phyloP scores from a whole-genome alignment of 2,797 vertebrate species.

The Denticeps clupeoides region DNA sequence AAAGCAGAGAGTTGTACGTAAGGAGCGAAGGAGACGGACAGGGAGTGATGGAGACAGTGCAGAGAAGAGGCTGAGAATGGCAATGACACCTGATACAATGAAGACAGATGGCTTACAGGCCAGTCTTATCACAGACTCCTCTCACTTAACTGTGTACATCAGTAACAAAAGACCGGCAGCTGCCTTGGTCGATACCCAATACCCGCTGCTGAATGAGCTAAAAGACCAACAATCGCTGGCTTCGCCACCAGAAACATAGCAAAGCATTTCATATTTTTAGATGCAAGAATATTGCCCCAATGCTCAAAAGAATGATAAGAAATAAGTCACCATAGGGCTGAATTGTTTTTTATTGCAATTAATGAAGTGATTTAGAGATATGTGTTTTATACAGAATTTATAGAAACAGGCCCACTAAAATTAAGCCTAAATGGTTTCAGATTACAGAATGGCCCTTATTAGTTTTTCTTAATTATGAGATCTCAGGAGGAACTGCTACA shows the following conservation, averaged over 20 bases:
- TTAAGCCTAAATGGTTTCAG: no score
- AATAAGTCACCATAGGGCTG: no score
- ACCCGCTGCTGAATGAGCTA: constrained; percentile 12
- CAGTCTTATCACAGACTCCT: constrained; percentile 16
- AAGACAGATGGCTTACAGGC: constrained; percentile 24
- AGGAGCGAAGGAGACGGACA: not conserved
- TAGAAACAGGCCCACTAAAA: no score
- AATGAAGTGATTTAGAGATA: no score
- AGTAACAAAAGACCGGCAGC: constrained; percentile 10
- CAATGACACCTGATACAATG: constrained; percentile 33
- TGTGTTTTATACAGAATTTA: no score
- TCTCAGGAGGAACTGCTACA: no score
- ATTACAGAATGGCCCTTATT: no score
- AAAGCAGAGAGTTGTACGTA: not conserved
- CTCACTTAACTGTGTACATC: constrained; percentile 22
- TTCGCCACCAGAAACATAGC: not conserved
- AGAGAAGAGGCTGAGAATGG: not conserved
- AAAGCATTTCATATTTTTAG: no score
- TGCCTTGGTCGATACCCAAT: constrained; percentile 10
- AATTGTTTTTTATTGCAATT: no score
- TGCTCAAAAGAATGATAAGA: no score
- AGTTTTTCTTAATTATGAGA: no score
- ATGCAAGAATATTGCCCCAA: no score
- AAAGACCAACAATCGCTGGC: not conserved
- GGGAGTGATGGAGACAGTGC: not conserved